Evolutionary conservation across 2,113 vertebrate genomes (phyloP).

Genomic region (Neomonachus schauinslandi): DNA sequence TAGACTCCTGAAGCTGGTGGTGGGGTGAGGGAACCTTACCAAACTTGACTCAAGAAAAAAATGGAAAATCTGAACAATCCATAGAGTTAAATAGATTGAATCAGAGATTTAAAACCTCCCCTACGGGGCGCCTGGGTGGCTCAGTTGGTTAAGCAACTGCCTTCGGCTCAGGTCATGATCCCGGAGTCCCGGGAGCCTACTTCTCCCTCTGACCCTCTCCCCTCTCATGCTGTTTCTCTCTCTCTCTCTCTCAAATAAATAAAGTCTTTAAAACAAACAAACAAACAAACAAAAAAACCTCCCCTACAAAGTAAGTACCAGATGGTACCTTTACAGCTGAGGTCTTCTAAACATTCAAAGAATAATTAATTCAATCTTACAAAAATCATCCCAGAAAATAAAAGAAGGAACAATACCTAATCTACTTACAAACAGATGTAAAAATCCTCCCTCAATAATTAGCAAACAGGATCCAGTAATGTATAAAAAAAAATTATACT

Average conservation of each 20-base stretch:
- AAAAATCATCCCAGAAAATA: not conserved
- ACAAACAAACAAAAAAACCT: not conserved
- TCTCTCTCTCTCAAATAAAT: too few species aligned
- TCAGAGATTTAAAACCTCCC: not conserved
- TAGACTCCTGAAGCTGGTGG: not conserved
- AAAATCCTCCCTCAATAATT: not conserved
- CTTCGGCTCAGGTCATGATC: too few species aligned
- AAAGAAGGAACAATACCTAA: not conserved
- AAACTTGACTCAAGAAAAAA: not conserved
- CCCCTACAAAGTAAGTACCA: not conserved
- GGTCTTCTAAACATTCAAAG: constrained; percentile 19
- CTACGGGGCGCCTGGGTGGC: not conserved
- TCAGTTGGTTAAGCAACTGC: too few species aligned
- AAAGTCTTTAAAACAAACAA: too few species aligned
- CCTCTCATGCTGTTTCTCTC: too few species aligned
- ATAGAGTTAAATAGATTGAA: not conserved
- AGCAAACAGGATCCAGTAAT: not conserved
- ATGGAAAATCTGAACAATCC: not conserved
- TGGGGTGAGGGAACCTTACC: not conserved
- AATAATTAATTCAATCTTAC: not conserved
- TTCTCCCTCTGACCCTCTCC: too few species aligned
- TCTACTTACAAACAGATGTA: not conserved
- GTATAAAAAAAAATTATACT: not conserved
- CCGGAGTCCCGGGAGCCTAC: too few species aligned
- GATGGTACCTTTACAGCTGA: not conserved